These are phyloP conservation scores for Merops nubicus DNA, from an alignment of 2,113 vertebrate species.

Conservation along the genomic window DNA sequence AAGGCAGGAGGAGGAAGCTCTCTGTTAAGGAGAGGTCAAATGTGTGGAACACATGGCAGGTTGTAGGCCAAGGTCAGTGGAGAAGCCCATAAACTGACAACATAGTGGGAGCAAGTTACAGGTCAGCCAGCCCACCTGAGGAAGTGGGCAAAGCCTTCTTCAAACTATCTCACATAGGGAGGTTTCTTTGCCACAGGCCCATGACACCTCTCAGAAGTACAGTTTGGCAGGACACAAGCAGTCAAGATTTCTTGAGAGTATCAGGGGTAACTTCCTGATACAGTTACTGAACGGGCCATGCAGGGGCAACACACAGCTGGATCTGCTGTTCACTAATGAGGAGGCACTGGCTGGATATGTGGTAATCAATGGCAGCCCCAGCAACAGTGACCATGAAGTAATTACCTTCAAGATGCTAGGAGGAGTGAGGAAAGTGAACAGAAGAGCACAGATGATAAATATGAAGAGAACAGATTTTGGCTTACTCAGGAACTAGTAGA, in stretches of 20 bases:
- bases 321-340: background rate
- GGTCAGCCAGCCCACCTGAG: background rate
- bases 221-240: background rate
- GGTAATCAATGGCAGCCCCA: background rate
- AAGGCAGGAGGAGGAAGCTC: background rate
- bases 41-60: too few species aligned
- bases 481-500: background rate
- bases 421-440: background rate
- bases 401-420: background rate
- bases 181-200: background rate
- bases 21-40: background rate
- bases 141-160: rapidly evolving
- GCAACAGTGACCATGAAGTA: background rate
- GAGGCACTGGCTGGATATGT: background rate
- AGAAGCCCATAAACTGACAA: background rate
- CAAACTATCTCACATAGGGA: background rate
- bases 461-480: background rate
- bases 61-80: too few species aligned
- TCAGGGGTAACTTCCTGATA: background rate
- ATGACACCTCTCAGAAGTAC: background rate
- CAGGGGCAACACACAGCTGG: rapidly evolving
- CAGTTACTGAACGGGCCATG: background rate
- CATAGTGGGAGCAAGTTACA: background rate
- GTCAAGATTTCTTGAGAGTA: background rate
- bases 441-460: background rate